A percentile compares a stretch with the other conserved stretches of the same genome.
Conservation (phyloP, 2,888 invertebrate species). For the Nomada fucata region DNA sequence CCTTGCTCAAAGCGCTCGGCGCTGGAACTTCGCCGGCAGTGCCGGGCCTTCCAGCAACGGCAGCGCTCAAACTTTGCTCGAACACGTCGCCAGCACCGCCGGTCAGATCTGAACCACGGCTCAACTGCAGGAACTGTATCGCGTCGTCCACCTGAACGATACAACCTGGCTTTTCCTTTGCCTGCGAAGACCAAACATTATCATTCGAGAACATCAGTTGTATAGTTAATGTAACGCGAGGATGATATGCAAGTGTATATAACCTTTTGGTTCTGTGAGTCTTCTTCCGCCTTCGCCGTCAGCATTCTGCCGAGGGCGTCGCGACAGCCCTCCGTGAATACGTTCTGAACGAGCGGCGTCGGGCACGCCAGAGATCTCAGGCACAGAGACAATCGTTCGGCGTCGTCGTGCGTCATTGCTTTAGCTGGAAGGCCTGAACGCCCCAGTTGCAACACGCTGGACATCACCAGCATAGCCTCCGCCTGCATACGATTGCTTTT, state of each 20-base stretch:
- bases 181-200: conserved; percentile 82
- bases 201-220: neutral
- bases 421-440: conserved; percentile 87
- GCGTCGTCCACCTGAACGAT: conserved; percentile 94
- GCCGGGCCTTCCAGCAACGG: conserved; percentile 89
- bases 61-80: conserved; percentile 96
- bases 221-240: neutral
- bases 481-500: conserved; percentile 88
- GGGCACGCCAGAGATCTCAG: conserved; percentile 90
- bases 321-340: conserved; percentile 91
- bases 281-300: conserved; percentile 90
- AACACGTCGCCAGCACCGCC: conserved; percentile 92
- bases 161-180: conserved; percentile 89
- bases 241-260: too few species aligned
- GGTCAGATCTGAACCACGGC: conserved; percentile 87
- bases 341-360: conserved; percentile 88
- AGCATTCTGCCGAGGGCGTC: conserved; percentile 93
- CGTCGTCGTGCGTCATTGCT: conserved; percentile 97
- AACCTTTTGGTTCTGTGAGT: conserved; percentile 86
- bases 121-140: conserved; percentile 92
- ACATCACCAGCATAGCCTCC: conserved; percentile 94
- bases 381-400: conserved; percentile 94
- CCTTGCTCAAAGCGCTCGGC: conserved; percentile 89
- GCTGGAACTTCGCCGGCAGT: conserved; percentile 85
- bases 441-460: conserved; percentile 94